Percentiles rank a stretch among this genome's conserved stretches.
Evolutionary conservation across 2,888 invertebrate genomes (phyloP).

Genomic region (Phortica okadai): DNA sequence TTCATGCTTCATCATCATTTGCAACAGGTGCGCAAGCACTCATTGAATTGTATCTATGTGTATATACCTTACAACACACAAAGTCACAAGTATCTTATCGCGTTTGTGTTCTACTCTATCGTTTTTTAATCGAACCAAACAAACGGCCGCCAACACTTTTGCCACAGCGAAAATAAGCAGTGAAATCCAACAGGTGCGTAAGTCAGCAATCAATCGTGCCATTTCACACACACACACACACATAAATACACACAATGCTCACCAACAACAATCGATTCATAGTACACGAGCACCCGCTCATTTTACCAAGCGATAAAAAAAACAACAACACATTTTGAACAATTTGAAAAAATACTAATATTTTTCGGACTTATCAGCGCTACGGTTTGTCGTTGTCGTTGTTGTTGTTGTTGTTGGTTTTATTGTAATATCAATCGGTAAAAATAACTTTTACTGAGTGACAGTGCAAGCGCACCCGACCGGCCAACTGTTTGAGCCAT

Average conservation of each 20-base stretch:
- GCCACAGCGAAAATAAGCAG: background rate
- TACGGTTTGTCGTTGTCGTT: background rate
- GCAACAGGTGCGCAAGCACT: background rate
- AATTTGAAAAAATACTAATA: background rate
- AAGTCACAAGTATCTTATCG: background rate
- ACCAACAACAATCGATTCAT: background rate
- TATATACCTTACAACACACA: background rate
- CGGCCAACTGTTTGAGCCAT: slow-evolving; percentile 22
- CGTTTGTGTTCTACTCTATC: background rate
- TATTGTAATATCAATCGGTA: background rate
- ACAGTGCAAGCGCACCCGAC: background rate
- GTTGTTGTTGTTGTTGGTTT: background rate
- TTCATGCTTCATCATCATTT: background rate
- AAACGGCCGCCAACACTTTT: background rate
- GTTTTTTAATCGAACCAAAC: no score
- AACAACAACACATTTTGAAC: no score
- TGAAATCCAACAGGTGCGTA: background rate
- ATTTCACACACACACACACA: background rate
- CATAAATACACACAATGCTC: no score
- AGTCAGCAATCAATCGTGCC: background rate
- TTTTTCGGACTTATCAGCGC: background rate
- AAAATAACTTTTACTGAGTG: background rate
- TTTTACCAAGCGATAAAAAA: background rate
- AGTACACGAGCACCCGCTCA: background rate
- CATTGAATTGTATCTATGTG: background rate